Evolutionary conservation across 2,113 vertebrate genomes (phyloP).

Genomic region (Riparia riparia): DNA sequence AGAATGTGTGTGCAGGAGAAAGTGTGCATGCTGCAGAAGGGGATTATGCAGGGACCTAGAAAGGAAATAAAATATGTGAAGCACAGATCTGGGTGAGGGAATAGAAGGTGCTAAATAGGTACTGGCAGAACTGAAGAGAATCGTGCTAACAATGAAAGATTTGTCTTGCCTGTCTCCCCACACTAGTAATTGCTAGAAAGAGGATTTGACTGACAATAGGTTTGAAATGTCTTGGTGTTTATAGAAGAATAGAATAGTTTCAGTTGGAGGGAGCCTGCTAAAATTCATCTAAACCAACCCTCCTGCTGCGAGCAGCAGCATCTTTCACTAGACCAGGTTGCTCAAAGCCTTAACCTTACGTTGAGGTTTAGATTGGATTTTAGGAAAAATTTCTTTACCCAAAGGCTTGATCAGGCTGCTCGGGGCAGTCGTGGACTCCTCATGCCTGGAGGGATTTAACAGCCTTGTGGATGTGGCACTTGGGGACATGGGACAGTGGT

Average conservation of each 20-base stretch:
- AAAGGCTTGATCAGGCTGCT: background rate
- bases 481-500: background rate
- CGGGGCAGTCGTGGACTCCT: background rate
- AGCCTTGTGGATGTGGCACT: rapidly evolving
- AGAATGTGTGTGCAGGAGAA: background rate
- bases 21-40: background rate
- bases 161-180: background rate
- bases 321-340: background rate
- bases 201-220: background rate
- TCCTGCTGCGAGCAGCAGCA: background rate
- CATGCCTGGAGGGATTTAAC: background rate
- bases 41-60: background rate
- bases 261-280: background rate
- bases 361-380: background rate
- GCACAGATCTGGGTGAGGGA: background rate
- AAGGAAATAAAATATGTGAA: background rate
- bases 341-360: background rate
- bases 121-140: background rate
- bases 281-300: background rate
- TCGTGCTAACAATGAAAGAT: background rate
- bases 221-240: background rate
- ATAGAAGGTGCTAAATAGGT: background rate
- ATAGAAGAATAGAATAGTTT: background rate
- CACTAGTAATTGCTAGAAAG: background rate
- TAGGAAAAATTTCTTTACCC: background rate